phyloP scores from a whole-genome alignment of 2,797 vertebrate genomes.

The Loris lydekkerianus region DNA sequence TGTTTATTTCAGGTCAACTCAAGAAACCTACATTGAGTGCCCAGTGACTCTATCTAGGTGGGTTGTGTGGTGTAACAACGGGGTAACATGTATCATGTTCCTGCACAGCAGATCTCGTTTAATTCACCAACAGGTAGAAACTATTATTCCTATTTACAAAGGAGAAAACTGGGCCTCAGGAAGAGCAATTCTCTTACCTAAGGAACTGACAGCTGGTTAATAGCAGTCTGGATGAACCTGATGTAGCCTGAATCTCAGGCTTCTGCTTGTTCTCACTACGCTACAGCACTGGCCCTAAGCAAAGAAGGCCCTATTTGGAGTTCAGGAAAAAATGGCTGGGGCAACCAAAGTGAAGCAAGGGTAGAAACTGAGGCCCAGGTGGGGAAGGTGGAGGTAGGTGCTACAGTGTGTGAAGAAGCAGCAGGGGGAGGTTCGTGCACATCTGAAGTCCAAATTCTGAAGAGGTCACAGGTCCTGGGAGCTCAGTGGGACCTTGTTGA shows the following conservation, averaged over 20 bases:
- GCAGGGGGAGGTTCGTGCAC: neutral
- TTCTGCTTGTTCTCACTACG: neutral
- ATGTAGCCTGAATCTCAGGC: neutral
- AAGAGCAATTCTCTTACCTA: neutral
- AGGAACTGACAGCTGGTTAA: neutral
- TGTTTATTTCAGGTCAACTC: slow-evolving; percentile 5
- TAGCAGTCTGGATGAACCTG: neutral
- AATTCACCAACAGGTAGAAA: neutral
- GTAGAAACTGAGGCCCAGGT: neutral
- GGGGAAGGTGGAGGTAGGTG: neutral
- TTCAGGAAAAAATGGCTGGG: neutral
- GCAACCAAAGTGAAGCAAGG: neutral
- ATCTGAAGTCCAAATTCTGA: neutral
- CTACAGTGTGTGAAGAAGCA: neutral
- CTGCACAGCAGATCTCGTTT: neutral
- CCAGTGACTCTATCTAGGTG: neutral
- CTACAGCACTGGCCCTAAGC: neutral
- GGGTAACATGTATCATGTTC: too few species aligned
- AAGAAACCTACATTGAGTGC: neutral
- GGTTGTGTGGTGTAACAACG: neutral
- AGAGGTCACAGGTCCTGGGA: neutral
- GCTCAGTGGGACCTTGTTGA: neutral
- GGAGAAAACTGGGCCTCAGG: neutral
- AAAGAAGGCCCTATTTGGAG: neutral
- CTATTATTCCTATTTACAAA: neutral